phyloP scores from a whole-genome alignment of 2,888 invertebrate species.

The Apoda limacodes region DNA sequence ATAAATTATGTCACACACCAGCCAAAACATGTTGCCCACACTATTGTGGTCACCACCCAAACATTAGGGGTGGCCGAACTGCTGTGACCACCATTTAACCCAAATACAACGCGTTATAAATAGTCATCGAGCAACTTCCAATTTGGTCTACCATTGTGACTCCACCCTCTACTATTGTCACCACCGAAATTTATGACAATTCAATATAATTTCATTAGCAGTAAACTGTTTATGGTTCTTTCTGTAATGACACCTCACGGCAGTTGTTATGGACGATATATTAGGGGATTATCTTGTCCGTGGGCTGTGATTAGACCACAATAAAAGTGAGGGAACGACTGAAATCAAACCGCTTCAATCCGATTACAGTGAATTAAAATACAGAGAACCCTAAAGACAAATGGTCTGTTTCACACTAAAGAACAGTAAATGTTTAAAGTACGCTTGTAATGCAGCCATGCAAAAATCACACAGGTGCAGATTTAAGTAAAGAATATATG shows the following conservation, averaged over 20 bases:
- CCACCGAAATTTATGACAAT: slow-evolving; percentile 49
- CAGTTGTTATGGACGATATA: slow-evolving; percentile 59
- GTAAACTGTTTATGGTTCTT: slow-evolving; percentile 53
- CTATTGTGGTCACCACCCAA: slow-evolving; percentile 30
- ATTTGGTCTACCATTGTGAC: slow-evolving; percentile 27
- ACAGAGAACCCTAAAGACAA: too few species aligned
- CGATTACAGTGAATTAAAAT: slow-evolving; percentile 33
- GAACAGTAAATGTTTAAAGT: too few species aligned
- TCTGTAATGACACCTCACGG: slow-evolving; percentile 24
- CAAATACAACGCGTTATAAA: slow-evolving; percentile 45
- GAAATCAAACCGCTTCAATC: slow-evolving; percentile 61
- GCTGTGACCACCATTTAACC: slow-evolving; percentile 44
- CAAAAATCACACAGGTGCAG: too few species aligned
- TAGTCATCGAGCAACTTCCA: slow-evolving; percentile 21
- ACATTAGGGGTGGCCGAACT: slow-evolving; percentile 51
- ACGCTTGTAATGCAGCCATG: too few species aligned
- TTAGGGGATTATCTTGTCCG: slow-evolving; percentile 63
- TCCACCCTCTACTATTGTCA: slow-evolving; percentile 38
- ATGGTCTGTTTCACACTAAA: too few species aligned
- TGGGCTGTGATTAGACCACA: slow-evolving; percentile 54
- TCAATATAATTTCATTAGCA: slow-evolving; percentile 64
- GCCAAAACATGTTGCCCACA: slow-evolving; percentile 31
- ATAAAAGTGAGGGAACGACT: slow-evolving; percentile 47
- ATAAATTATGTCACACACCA: too few species aligned
- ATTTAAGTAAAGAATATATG: too few species aligned